Evolutionary conservation across 2,888 invertebrate species (phyloP).

Genomic region (Cancer borealis): DNA sequence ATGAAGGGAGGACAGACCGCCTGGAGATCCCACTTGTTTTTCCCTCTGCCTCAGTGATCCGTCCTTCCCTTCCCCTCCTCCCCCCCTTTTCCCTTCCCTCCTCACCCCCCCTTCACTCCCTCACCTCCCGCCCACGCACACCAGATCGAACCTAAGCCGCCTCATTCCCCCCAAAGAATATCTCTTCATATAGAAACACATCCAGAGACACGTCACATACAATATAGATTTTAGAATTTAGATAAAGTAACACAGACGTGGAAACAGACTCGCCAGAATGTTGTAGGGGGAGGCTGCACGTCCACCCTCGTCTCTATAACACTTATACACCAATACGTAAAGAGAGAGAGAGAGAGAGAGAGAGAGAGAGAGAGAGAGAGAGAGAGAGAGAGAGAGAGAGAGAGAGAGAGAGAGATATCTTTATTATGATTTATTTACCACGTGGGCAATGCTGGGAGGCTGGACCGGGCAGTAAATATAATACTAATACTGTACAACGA

Average conservation of each 20-base stretch:
- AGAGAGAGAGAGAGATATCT: not conserved
- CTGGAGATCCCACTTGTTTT: slow-evolving; percentile 33
- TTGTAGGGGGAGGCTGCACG: not conserved
- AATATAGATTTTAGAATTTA: not conserved
- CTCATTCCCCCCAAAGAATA: slow-evolving; percentile 13
- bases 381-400: too few species aligned
- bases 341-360: too few species aligned
- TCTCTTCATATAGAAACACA: slow-evolving; percentile 24
- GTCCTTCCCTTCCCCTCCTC: not conserved
- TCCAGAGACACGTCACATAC: not conserved
- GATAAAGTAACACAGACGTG: not conserved
- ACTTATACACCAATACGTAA: not conserved
- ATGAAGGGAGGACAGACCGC: not conserved
- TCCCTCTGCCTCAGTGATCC: slow-evolving; percentile 37
- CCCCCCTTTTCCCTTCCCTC: not conserved
- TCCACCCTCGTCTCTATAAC: not conserved
- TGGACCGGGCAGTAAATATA: not conserved
- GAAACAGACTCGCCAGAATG: not conserved
- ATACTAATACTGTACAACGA: not conserved
- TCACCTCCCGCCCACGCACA: not conserved
- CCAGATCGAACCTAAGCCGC: slow-evolving; percentile 34
- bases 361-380: too few species aligned
- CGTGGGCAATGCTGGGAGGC: not conserved
- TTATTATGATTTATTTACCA: not conserved
- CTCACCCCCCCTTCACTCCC: not conserved